These are phyloP conservation scores for Muscina levida DNA, from an alignment of 2,888 invertebrate species.

Conservation along the genomic window DNA sequence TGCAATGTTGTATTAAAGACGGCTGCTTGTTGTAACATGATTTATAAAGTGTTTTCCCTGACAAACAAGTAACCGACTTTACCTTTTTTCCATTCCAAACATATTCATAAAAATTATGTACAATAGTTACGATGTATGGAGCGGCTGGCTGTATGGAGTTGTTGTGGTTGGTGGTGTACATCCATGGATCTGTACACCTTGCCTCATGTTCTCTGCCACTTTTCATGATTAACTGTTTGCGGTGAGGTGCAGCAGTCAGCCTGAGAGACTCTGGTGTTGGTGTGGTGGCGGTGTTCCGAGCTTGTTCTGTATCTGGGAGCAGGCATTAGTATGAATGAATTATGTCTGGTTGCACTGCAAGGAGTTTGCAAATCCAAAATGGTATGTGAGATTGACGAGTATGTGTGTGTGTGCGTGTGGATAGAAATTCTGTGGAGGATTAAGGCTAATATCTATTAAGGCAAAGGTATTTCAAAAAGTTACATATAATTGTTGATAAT, in stretches of 20 bases:
- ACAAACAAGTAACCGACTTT: slow-evolving; percentile 67
- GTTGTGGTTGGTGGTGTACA: slow-evolving; percentile 42
- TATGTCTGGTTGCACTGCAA: slow-evolving; percentile 49
- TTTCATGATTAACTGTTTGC: slow-evolving; percentile 69
- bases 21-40: slow-evolving; percentile 67
- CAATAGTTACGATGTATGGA: slow-evolving; percentile 7
- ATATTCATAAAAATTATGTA: slow-evolving; percentile 41
- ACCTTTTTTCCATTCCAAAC: slow-evolving; percentile 33
- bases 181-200: slow-evolving; percentile 52
- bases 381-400: not conserved
- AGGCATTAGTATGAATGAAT: slow-evolving; percentile 61
- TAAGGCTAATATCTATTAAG: slow-evolving; percentile 21
- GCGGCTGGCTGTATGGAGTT: slow-evolving; percentile 35
- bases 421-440: slow-evolving; percentile 39
- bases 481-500: slow-evolving; percentile 27
- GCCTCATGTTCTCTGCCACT: slow-evolving; percentile 68
- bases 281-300: slow-evolving; percentile 45
- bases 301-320: slow-evolving; percentile 35
- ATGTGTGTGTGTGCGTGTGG: slow-evolving; percentile 22
- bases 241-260: slow-evolving; percentile 55
- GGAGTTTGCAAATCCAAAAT: slow-evolving; percentile 41
- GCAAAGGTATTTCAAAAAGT: slow-evolving; percentile 14
- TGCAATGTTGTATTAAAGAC: slow-evolving; percentile 57
- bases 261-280: not conserved
- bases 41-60: slow-evolving; percentile 69